Conservation (phyloP, 1,140 invertebrate species). For the Hydropsyche tenuis region DNA sequence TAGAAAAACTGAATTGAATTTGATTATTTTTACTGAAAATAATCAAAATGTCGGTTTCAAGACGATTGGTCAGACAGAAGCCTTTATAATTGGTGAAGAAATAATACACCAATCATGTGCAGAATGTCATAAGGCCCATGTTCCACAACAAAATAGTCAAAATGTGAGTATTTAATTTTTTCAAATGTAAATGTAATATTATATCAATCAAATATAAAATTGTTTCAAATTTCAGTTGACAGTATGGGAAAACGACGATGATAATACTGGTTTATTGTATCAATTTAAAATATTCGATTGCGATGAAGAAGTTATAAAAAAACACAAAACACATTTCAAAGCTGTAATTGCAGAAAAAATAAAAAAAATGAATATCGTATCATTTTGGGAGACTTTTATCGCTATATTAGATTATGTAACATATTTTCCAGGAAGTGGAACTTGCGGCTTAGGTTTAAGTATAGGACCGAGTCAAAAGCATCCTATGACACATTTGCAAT, state of each 20-base stretch:
- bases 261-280: neutral
- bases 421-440: neutral
- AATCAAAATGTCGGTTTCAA: neutral
- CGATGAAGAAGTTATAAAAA: neutral
- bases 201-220: neutral
- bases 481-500: neutral
- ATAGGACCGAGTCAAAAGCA: neutral
- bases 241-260: neutral
- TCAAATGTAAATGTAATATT: neutral
- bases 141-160: neutral
- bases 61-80: neutral
- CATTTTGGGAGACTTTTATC: no score
- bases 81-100: neutral
- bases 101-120: neutral
- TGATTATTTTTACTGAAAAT: neutral
- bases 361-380: no score
- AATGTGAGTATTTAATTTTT: neutral
- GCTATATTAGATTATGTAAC: neutral
- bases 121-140: neutral
- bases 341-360: neutral
- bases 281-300: constrained; percentile 1
- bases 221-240: neutral
- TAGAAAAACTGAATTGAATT: neutral
- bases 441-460: neutral
- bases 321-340: neutral